phyloP scores from a whole-genome alignment of 2,113 vertebrate species.

The Oxyruncus cristatus region DNA sequence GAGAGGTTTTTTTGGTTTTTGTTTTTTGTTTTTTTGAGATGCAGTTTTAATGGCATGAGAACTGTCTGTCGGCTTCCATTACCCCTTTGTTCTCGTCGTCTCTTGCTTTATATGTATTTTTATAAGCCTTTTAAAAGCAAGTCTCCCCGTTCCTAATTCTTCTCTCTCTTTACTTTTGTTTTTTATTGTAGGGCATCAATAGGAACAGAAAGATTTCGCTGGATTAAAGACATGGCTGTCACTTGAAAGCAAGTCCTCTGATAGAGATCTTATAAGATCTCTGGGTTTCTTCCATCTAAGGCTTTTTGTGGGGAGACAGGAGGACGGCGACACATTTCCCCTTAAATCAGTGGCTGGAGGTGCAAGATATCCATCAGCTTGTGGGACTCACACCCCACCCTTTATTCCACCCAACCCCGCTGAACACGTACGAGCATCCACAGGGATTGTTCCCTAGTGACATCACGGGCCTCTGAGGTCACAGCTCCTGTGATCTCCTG shows the following conservation, averaged over 20 bases:
- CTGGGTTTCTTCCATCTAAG: neutral
- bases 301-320: neutral
- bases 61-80: slow-evolving; percentile 48
- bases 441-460: neutral
- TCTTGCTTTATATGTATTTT: slow-evolving; percentile 57
- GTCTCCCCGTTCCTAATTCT: slow-evolving; percentile 47
- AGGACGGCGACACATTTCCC: neutral
- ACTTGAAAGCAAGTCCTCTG: slow-evolving; percentile 19
- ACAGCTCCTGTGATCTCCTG: neutral
- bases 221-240: slow-evolving; percentile 32
- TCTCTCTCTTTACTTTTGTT: slow-evolving; percentile 61
- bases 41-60: slow-evolving; percentile 62
- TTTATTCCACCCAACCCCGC: neutral
- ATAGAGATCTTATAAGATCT: neutral
- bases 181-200: slow-evolving; percentile 62
- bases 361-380: neutral
- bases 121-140: slow-evolving; percentile 65
- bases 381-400: neutral
- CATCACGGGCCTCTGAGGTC: neutral
- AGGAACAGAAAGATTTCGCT: slow-evolving; percentile 40
- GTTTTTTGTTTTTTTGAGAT: neutral
- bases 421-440: accelerated
- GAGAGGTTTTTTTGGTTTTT: neutral
- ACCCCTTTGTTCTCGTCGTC: slow-evolving; percentile 54
- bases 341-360: neutral